Conservation (phyloP, 2,797 vertebrate species). For the Urocyon cinereoargenteus region DNA sequence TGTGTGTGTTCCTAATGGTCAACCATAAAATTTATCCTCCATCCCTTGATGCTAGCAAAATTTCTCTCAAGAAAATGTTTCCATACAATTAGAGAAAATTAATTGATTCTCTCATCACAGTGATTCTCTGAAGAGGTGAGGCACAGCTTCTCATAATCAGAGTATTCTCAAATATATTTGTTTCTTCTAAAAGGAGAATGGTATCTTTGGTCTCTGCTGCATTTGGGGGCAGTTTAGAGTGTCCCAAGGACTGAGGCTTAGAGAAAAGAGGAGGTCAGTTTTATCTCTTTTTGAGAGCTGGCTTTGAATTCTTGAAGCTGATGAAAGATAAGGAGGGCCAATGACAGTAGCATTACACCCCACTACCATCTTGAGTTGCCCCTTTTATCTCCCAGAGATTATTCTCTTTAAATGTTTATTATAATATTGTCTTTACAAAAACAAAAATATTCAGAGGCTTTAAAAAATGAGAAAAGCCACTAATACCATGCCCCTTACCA, state of each 20-base stretch:
- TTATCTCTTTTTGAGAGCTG: neutral
- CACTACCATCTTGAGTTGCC: slow-evolving; percentile 66
- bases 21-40: neutral
- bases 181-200: neutral
- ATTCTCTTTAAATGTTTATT: slow-evolving; percentile 82
- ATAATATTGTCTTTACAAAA: slow-evolving; percentile 80
- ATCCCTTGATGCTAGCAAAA: neutral
- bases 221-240: neutral
- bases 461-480: slow-evolving; percentile 76
- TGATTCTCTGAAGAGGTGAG: neutral
- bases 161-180: neutral
- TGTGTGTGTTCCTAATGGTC: neutral
- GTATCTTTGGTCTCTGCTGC: neutral
- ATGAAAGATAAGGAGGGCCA: neutral
- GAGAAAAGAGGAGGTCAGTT: neutral
- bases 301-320: neutral
- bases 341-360: neutral
- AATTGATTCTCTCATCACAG: neutral
- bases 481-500: neutral
- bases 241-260: neutral
- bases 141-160: neutral
- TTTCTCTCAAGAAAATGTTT: neutral
- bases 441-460: slow-evolving; percentile 83
- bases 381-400: slow-evolving; percentile 86
- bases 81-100: neutral